Evolutionary conservation across 92 coral and sea anemone genomes (phyloP).

Genomic region (Zoanthus gigantus): DNA sequence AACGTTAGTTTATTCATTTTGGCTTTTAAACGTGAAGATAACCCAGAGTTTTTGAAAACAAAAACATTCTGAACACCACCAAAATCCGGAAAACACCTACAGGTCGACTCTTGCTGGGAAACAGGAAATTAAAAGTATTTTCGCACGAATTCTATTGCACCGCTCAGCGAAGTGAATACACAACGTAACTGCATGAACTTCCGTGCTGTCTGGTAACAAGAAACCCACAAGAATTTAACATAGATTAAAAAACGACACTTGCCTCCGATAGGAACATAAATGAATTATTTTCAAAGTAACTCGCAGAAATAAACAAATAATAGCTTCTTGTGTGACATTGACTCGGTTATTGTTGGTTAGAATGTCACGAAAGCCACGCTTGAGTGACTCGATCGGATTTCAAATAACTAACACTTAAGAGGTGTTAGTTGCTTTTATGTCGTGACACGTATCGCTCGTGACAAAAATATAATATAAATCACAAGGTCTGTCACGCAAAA

Average conservation of each 20-base stretch:
- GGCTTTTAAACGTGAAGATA: background rate
- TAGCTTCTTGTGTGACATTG: background rate
- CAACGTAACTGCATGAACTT: background rate
- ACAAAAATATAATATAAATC: background rate
- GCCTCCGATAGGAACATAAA: background rate
- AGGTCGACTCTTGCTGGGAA: background rate
- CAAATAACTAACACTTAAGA: background rate
- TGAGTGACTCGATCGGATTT: background rate
- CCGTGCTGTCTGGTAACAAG: background rate
- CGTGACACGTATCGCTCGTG: background rate
- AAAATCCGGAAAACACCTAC: background rate
- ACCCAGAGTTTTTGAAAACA: background rate
- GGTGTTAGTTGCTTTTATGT: background rate
- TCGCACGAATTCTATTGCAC: background rate
- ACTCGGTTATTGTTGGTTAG: background rate
- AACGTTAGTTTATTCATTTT: too few species aligned
- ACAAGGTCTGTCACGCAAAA: background rate
- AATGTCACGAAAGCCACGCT: background rate
- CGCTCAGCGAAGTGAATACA: background rate
- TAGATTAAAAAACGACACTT: background rate
- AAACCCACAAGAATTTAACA: background rate
- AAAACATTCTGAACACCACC: background rate
- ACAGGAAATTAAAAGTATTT: slow-evolving; percentile 20
- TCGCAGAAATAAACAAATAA: background rate
- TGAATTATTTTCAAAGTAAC: background rate